A percentile compares a stretch with the other conserved stretches of the same genome.
Evolutionary conservation across 2,888 invertebrate species (phyloP).

Genomic region (Morpho deidamia): DNA sequence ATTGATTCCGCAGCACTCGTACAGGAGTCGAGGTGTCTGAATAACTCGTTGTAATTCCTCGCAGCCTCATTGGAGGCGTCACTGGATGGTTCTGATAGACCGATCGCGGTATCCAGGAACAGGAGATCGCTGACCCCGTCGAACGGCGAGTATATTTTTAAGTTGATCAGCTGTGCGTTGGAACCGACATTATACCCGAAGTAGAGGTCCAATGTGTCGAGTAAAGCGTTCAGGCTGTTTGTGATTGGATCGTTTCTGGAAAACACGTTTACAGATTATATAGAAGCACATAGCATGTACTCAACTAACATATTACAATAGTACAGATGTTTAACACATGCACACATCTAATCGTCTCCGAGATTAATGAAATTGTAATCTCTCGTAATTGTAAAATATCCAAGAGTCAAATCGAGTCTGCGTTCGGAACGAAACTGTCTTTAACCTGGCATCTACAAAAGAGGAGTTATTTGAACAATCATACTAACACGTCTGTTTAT

Average conservation of each 20-base stretch:
- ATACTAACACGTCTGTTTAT: no score
- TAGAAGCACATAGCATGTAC: no score
- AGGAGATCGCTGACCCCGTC: slow-evolving; percentile 72
- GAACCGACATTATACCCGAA: slow-evolving; percentile 67
- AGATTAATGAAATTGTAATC: no score
- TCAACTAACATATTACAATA: no score
- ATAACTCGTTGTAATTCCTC: slow-evolving; percentile 76
- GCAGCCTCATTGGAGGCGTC: slow-evolving; percentile 54
- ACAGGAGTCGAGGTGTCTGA: slow-evolving; percentile 61
- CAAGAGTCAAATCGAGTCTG: no score
- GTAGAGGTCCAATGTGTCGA: slow-evolving; percentile 68
- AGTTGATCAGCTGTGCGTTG: slow-evolving; percentile 52
- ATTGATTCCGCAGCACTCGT: slow-evolving; percentile 40
- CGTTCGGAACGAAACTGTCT: no score
- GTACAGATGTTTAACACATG: no score
- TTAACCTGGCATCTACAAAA: no score
- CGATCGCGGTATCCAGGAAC: slow-evolving; percentile 81
- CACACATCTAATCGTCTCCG: no score
- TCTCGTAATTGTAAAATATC: no score
- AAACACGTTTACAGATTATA: slow-evolving; percentile 3
- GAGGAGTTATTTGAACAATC: no score
- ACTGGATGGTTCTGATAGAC: slow-evolving; percentile 63
- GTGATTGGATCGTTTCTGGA: slow-evolving; percentile 50
- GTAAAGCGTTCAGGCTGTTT: slow-evolving; percentile 50
- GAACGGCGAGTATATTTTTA: slow-evolving; percentile 79